These are phyloP conservation scores for Halictus quadricinctus DNA, from an alignment of 2,888 invertebrate genomes.

Conservation along the genomic window DNA sequence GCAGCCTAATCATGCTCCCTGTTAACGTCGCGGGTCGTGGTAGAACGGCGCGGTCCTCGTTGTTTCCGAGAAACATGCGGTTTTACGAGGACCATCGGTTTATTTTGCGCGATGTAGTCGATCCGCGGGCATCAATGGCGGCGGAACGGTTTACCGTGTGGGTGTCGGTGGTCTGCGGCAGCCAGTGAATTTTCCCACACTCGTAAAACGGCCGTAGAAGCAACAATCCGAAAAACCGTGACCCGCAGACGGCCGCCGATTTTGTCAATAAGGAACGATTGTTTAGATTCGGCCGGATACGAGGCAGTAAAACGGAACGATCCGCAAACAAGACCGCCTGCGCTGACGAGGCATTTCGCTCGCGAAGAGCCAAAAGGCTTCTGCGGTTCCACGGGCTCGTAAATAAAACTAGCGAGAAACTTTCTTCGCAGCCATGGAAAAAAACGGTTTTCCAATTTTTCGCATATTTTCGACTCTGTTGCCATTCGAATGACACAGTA, in stretches of 20 bases:
- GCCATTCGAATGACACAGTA: not conserved
- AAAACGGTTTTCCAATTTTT: not conserved
- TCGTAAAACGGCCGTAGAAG: constrained; percentile 63
- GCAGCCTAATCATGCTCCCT: not conserved
- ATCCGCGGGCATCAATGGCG: not conserved
- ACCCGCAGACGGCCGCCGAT: constrained; percentile 55
- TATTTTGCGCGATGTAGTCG: constrained; percentile 48
- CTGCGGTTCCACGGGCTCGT: constrained; percentile 43
- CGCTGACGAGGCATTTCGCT: constrained; percentile 33
- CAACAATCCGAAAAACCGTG: constrained; percentile 49
- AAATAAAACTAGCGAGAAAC: constrained; percentile 7
- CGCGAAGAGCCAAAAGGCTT: constrained; percentile 48
- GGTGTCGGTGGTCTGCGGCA: constrained; percentile 32
- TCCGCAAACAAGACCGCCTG: constrained; percentile 60
- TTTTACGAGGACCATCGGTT: constrained; percentile 40
- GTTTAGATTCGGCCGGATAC: constrained; percentile 62
- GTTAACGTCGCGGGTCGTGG: not conserved
- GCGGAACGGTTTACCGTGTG: constrained; percentile 25
- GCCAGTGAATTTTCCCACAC: constrained; percentile 62
- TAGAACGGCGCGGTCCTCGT: constrained; percentile 20
- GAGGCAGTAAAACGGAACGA: constrained; percentile 60
- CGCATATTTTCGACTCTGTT: not conserved
- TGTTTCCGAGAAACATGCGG: constrained; percentile 47
- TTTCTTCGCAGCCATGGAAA: not conserved
- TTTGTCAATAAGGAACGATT: constrained; percentile 65